Evolutionary conservation across 2,113 vertebrate genomes (phyloP), one percentile per base, ranked within the genome.

Genomic region (Chloropsis hardwickii): DNA sequence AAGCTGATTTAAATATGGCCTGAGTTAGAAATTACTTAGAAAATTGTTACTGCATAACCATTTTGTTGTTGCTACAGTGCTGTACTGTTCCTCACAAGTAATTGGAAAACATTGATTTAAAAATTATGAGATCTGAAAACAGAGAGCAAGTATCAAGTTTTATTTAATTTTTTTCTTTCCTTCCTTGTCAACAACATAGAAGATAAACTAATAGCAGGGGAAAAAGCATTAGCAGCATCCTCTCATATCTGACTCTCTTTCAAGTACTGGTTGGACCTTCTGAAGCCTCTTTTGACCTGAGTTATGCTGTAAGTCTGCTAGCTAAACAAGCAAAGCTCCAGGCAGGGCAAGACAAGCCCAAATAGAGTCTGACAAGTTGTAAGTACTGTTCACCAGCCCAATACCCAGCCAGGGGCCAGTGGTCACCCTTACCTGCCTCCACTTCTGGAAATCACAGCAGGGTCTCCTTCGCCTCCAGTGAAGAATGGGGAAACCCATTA

Each of bases 321-420:
- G 19, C 10, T 79, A 8, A 79, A 57, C 10, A 66, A 87, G 19
- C 14, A 81, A 62, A 94, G 14, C 25, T 74, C 37, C 64, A 86
- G 51, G 15, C 65, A 79, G 61, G 8, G 16, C 42, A 51, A 12
- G 27, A 53, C 12, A 33, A 66, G 47, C 14, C 57, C 39, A 54
- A 27, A 37, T 10, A 80, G 39, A 67, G 15, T 20, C 51, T 50
- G 33, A n/a, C 5, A 81, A 58, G 12, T 54, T 42, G 24, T 1
- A 3, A n/a, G 27, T 57, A 15, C 15, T 40, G 18, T 28, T 51
- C 31, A 25, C 5, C 39, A 29, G 5, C 33, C 67, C 40, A 58
- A 16, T 0, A 3, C 12, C 18, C 31, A 67, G 19, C 13, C 6
- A 7, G n/a, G 33, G 37, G 29, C 57, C n/a, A 24, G 12, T 42